These are phyloP conservation scores for Diadema setosum DNA, from an alignment of 35 echinoderm and acorn worm genomes.

Conservation along the genomic window DNA sequence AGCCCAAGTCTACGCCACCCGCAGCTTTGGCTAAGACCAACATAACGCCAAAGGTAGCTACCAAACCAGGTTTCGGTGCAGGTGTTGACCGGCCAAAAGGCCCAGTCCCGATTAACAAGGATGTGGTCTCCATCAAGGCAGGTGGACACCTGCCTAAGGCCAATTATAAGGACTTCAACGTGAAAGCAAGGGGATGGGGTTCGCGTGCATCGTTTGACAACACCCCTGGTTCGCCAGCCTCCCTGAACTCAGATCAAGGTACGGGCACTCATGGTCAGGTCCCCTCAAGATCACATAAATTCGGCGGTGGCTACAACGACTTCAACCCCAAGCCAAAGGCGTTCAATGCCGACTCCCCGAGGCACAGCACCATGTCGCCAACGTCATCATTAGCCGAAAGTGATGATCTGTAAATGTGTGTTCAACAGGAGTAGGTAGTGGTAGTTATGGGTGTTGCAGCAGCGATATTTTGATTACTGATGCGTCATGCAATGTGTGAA, in stretches of 20 bases:
- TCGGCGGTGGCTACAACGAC: slow-evolving; percentile 31
- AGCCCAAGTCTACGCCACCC: neutral
- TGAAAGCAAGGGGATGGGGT: slow-evolving; percentile 45
- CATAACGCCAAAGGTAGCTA: neutral
- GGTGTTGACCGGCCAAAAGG: neutral
- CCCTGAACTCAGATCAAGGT: slow-evolving; percentile 41
- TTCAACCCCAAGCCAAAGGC: slow-evolving; percentile 35
- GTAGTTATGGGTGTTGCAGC: no score
- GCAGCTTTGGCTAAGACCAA: neutral
- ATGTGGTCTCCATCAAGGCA: neutral
- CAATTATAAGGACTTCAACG: slow-evolving; percentile 46
- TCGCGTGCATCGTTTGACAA: neutral
- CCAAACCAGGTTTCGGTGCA: slow-evolving; percentile 11
- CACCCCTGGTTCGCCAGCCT: slow-evolving; percentile 4
- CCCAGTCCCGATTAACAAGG: neutral
- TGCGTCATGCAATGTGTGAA: no score
- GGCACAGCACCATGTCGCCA: neutral
- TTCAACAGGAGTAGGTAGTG: no score
- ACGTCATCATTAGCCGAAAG: neutral
- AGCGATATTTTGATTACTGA: no score
- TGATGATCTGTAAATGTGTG: neutral
- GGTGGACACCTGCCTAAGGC: neutral
- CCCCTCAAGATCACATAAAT: neutral
- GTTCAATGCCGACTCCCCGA: neutral
- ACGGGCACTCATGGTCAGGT: neutral